Evolutionary conservation across 2,888 invertebrate genomes (phyloP).

Genomic region (Ellobium chinense): DNA sequence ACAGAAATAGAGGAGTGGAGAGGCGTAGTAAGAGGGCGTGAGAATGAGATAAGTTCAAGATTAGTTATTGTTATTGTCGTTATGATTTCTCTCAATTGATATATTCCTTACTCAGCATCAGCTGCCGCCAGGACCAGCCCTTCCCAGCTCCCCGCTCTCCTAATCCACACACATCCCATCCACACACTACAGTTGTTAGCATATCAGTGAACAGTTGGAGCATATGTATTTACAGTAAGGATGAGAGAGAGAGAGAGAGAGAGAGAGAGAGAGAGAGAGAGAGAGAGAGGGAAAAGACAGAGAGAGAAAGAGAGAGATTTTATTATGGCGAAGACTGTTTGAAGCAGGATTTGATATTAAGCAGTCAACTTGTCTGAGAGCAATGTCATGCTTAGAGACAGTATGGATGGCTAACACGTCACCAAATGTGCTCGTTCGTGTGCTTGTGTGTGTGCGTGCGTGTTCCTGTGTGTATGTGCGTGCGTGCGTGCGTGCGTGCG

Average conservation of each 20-base stretch:
- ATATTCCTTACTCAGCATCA: no score
- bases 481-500: no score
- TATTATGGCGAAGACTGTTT: neutral
- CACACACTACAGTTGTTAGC: neutral
- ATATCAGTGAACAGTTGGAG: neutral
- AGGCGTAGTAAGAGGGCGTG: no score
- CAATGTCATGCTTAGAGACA: neutral
- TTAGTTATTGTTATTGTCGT: no score
- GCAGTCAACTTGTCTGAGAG: neutral
- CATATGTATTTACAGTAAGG: neutral
- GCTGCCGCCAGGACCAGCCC: no score
- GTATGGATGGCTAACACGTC: neutral
- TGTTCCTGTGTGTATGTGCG: no score
- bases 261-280: conserved; percentile 18
- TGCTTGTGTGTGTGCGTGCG: no score
- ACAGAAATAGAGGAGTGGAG: no score
- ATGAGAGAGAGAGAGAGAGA: conserved; percentile 7
- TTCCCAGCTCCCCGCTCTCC: no score
- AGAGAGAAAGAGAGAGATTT: neutral
- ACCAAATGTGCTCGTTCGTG: no score
- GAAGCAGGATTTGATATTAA: neutral
- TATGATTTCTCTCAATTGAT: no score
- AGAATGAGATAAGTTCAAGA: no score
- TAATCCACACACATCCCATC: neutral
- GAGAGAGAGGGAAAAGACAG: neutral